Percentiles rank a stretch among this genome's conserved stretches.
phyloP scores from a whole-genome alignment of 2,113 vertebrate species.

The Terrapene triunguis region DNA sequence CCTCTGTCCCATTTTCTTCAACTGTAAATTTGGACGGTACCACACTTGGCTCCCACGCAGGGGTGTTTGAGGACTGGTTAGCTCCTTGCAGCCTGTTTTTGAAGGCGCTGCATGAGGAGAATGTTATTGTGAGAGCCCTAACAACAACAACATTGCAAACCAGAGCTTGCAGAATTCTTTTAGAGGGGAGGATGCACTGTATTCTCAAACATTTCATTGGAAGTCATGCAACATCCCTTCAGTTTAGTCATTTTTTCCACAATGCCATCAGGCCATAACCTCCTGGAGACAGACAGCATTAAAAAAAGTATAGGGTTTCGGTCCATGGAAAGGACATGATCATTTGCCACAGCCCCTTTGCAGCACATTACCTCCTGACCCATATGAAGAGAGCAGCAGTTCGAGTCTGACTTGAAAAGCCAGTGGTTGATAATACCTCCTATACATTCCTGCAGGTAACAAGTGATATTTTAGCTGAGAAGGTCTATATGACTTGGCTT shows the following conservation, averaged over 20 bases:
- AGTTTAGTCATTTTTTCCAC: neutral
- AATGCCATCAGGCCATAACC: conserved; percentile 19
- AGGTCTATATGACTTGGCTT: conserved; percentile 49
- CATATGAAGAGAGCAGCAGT: conserved; percentile 45
- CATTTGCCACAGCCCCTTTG: conserved; percentile 64
- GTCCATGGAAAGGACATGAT: conserved; percentile 56
- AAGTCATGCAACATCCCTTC: neutral
- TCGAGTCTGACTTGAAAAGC: conserved; percentile 59
- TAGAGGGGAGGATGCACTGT: neutral
- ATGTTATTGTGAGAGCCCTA: neutral
- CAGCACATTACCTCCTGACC: conserved; percentile 70
- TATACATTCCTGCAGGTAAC: conserved; percentile 74
- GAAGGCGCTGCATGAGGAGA: neutral
- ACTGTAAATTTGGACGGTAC: neutral
- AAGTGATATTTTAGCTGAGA: conserved; percentile 71
- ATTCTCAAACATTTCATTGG: conserved; percentile 1
- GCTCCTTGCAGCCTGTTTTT: neutral
- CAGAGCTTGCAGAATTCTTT: neutral
- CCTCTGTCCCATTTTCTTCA: neutral
- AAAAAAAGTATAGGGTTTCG: conserved; percentile 48
- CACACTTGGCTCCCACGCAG: neutral
- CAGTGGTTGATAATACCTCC: conserved; percentile 50
- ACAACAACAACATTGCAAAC: neutral
- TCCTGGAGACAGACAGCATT: conserved; percentile 41
- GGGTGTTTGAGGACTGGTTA: neutral